These are phyloP conservation scores for Falco concolor DNA, from an alignment of 2,797 vertebrate species.

Conservation along the genomic window DNA sequence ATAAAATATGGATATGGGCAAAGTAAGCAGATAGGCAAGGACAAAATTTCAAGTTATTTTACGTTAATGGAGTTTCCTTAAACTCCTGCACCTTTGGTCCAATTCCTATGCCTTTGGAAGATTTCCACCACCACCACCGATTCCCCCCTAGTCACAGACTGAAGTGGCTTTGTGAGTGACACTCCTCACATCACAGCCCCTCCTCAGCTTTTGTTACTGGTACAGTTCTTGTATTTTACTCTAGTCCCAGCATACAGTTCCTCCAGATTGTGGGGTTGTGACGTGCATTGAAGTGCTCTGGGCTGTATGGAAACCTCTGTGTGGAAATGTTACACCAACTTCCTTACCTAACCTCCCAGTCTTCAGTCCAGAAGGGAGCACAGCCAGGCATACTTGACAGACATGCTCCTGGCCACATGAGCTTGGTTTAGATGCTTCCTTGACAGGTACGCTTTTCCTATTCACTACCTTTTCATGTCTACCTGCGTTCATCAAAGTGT, in stretches of 20 bases:
- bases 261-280: neutral
- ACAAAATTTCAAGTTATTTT: neutral
- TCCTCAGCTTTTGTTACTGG: neutral
- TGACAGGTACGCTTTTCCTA: accelerated
- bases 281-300: neutral
- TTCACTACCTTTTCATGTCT: neutral
- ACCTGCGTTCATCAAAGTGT: neutral
- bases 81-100: neutral
- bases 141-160: neutral
- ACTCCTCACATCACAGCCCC: neutral
- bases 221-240: neutral
- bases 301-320: neutral
- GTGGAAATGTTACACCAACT: neutral
- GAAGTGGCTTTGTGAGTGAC: neutral
- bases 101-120: neutral
- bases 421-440: neutral
- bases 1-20: neutral
- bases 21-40: neutral
- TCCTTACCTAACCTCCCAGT: neutral
- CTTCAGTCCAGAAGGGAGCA: neutral
- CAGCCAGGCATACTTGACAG: neutral
- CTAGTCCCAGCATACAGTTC: neutral
- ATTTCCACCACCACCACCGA: neutral
- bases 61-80: neutral
- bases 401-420: accelerated